Evolutionary conservation across 2,888 invertebrate genomes (phyloP).

Genomic region (Notocelia uddmanniana): DNA sequence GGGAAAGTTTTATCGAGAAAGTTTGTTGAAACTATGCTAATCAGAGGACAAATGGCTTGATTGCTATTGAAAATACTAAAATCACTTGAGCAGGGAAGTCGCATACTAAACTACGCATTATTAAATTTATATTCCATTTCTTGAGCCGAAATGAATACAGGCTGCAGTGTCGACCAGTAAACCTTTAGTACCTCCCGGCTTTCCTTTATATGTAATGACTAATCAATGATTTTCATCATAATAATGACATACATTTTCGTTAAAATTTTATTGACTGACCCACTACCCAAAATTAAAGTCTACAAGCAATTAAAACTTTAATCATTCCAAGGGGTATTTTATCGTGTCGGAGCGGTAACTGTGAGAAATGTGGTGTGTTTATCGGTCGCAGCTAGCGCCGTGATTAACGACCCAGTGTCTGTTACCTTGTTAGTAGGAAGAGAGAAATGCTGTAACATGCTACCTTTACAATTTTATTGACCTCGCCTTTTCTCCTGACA

Average conservation of each 20-base stretch:
- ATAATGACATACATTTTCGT: background rate
- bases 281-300: constrained; percentile 4
- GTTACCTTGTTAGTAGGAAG: constrained; percentile 45
- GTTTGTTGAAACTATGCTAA: constrained; percentile 44
- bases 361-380: constrained; percentile 45
- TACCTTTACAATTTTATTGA: constrained; percentile 46
- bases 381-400: constrained; percentile 41
- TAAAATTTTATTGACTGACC: background rate
- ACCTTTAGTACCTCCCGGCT: too few relatives aligned
- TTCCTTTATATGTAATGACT: too few relatives aligned
- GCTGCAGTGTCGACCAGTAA: too few relatives aligned
- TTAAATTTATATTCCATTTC: background rate
- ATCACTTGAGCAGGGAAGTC: background rate
- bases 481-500: constrained; percentile 39
- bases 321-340: constrained; percentile 43
- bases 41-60: constrained; percentile 43
- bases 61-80: constrained; percentile 43
- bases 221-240: background rate
- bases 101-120: background rate
- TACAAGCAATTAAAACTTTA: constrained; percentile 41
- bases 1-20: constrained; percentile 33
- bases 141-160: too few relatives aligned
- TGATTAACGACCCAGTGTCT: constrained; percentile 43
- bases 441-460: constrained; percentile 44
- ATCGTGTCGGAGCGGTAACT: constrained; percentile 36